Evolutionary conservation across 2,113 vertebrate genomes (phyloP).

Genomic region (Dissostichus mawsoni): DNA sequence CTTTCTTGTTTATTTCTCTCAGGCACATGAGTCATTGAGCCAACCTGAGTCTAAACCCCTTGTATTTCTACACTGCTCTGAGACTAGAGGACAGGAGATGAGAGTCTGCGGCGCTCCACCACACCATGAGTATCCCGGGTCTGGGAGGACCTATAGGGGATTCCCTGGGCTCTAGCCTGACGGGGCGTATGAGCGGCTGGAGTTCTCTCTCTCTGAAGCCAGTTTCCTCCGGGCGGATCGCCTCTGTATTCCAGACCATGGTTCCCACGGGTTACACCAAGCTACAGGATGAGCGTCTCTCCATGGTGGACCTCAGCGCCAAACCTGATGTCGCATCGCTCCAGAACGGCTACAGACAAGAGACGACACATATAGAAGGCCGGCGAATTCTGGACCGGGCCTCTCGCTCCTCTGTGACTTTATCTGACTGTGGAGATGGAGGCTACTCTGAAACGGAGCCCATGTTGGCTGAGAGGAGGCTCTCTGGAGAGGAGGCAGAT

Average conservation of each 20-base stretch:
- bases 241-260: slow-evolving; percentile 92
- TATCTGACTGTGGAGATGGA: slow-evolving; percentile 85
- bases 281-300: slow-evolving; percentile 91
- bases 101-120: slow-evolving; percentile 20
- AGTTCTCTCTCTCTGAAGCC: slow-evolving; percentile 86
- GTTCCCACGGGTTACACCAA: slow-evolving; percentile 93
- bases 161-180: slow-evolving; percentile 83
- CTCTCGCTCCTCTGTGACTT: slow-evolving; percentile 80
- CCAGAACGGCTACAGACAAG: slow-evolving; percentile 84
- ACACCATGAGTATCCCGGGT: slow-evolving; percentile 81
- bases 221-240: slow-evolving; percentile 86
- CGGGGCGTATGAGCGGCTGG: slow-evolving; percentile 83
- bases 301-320: slow-evolving; percentile 86
- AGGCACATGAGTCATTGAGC: slow-evolving; percentile 1
- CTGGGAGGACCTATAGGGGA: slow-evolving; percentile 78
- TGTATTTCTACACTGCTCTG: neutral
- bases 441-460: slow-evolving; percentile 88
- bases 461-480: slow-evolving; percentile 86
- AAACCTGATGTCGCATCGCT: slow-evolving; percentile 87
- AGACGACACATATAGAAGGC: slow-evolving; percentile 85
- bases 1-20: neutral
- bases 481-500: slow-evolving; percentile 71
- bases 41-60: slow-evolving; percentile 10
- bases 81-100: slow-evolving; percentile 67
- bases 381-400: slow-evolving; percentile 87